phyloP scores from a whole-genome alignment of 2,888 invertebrate species.

The Sturmia bella region DNA sequence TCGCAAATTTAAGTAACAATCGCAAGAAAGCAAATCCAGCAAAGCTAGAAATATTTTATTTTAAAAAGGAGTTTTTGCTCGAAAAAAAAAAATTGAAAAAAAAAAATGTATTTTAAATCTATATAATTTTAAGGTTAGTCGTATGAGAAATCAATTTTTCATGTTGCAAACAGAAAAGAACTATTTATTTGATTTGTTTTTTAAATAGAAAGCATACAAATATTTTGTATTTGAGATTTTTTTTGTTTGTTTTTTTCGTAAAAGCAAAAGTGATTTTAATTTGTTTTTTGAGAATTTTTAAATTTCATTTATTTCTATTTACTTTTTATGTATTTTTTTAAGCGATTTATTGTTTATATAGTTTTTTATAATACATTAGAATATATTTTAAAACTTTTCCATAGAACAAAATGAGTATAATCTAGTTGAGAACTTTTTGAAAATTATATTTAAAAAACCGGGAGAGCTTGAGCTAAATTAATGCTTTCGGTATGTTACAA shows the following conservation, averaged over 20 bases:
- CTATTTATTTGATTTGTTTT: neutral
- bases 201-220: too few relatives aligned
- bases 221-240: neutral
- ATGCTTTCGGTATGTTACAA: too few relatives aligned
- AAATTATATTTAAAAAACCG: conserved; percentile 47
- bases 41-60: conserved; percentile 45
- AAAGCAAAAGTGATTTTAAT: conserved; percentile 61
- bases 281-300: conserved; percentile 6
- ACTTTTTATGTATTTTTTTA: neutral
- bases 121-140: conserved; percentile 55
- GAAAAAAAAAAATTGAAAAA: conserved; percentile 38
- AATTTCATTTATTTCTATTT: neutral
- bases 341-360: conserved; percentile 3
- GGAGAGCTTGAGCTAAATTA: too few relatives aligned
- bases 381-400: conserved; percentile 18
- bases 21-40: conserved; percentile 44
- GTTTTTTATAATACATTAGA: conserved; percentile 11
- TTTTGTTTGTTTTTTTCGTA: conserved; percentile 8
- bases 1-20: conserved; percentile 62
- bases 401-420: conserved; percentile 65
- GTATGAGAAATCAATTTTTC: conserved; percentile 19
- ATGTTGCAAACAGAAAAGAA: conserved; percentile 19
- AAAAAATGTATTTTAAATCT: conserved; percentile 29
- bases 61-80: conserved; percentile 58
- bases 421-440: conserved; percentile 59